Base-by-base conservation (phyloP, 2,113 vertebrate genomes). In the Chionis minor region DNA sequence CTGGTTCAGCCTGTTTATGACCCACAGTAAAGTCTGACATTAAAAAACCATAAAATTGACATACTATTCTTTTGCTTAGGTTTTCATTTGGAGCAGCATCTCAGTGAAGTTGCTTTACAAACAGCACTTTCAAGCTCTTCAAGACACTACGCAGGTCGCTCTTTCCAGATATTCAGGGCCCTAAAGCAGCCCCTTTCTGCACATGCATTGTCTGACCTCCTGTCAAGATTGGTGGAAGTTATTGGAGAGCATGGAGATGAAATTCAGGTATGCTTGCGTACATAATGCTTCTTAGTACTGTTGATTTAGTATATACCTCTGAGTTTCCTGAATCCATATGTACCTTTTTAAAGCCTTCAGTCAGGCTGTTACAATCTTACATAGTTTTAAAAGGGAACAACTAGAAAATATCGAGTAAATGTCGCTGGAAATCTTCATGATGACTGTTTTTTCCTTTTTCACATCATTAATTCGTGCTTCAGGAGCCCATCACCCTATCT, bases 221-320 rank as follows among this genome's bases (percentile, higher is more conserved):
- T 99, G 28, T 99, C 99, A 5, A 99, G 99, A 49, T 91, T 99
- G 69, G 99, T 99, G 15, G 99, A 99, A 97, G 99, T 99, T 96
- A 99, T 99, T 40, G 99, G 99, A 93, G 99, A 99, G 88, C 99
- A 99, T 6, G 99, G 99, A 44, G 99, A 99, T 85, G 99, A 99
- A 96, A 99, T 99, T 96, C 99, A 99, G 99, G 99, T 99, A 97
- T 22, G 27, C 26, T 27, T n/a, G 12, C 78, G 35, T 40, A 75
- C 38, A 55, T 59, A 71, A n/a, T 80, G 23, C 33, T 84, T 80
- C 45, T 40, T 54, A 28, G 8, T 69, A 54, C 72, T 72, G 15
- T 72, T 67, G 26, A 55, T 86, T 81, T 77, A 26, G 28, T 47
- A 22, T 87, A 14, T 74, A 54, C 5, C 26, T 90, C 52, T 88